Evolutionary conservation across 2,113 vertebrate genomes (phyloP), one percentile per base, ranked within the genome.

Genomic region (Forbesichthys agassizii): DNA sequence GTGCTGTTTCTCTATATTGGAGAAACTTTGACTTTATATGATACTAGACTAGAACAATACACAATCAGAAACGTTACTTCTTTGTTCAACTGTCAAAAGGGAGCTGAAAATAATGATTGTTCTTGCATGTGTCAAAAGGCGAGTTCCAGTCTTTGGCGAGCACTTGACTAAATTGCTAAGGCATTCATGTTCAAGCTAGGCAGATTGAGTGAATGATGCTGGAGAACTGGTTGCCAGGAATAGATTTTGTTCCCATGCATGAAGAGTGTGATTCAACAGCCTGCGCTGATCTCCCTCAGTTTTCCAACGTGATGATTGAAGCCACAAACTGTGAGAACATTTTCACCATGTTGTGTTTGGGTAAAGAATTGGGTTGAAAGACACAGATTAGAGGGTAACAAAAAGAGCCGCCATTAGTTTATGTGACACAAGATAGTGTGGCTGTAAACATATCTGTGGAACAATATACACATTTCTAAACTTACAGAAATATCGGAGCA

Each of bases 31-130:
- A 48, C n/a, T 74, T 33, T 48, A 18, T 12, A 57, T 64, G 57
- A 54, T 36, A 58, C 47, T 58, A 66, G 68, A 69, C 57, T 46
- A 55, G 56, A 66, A 76, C 64, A 77, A 67, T 64, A 47, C 4
- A 57, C 58, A 67, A 65, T 69, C 49, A 67, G 49, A 49, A 18
- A 60, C 64, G 64, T 69, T 52, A 67, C 64, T 56, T 53, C 67
- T 42, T 11, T 56, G 66, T 66, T 57, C 73, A 8, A 54, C 51
- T 51, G 61, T 46, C 68, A 61, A 33, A 14, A 53, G 13, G 13
- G 36, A 52, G 33, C 48, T 69, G 48, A 70, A 68, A 78, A 69
- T 61, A 70, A 79, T 73, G 58, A 77, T 60, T 66, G 61, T 49
- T 33, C 58, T 51, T 33, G 51, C 55, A 59, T 83, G 74, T 62